These are phyloP conservation scores for Hemiprocne comata DNA, from an alignment of 2,113 vertebrate species.

Conservation along the genomic window DNA sequence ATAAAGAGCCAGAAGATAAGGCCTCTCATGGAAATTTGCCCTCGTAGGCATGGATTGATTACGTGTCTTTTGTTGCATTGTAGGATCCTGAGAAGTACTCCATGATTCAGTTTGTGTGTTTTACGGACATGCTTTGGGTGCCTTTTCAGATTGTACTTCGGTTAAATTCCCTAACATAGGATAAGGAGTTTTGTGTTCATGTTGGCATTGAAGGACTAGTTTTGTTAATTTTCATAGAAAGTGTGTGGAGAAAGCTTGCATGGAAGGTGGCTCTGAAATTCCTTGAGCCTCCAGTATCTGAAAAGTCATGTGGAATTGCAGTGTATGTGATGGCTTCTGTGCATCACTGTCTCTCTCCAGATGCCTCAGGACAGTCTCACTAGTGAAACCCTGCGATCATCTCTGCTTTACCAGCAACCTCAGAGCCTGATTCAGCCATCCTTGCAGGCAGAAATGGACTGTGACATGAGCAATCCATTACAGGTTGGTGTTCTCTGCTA, in stretches of 20 bases:
- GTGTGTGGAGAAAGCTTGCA: not conserved
- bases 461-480: constrained; percentile 84
- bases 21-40: not conserved
- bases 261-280: constrained; percentile 7
- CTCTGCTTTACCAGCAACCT: constrained; percentile 80
- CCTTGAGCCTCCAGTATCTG: not conserved
- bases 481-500: constrained; percentile 77
- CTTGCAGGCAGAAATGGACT: constrained; percentile 86
- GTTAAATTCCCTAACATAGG: not conserved
- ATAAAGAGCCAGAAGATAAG: not conserved
- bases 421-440: constrained; percentile 74
- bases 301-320: not conserved
- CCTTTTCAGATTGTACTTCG: constrained; percentile 13
- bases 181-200: constrained; percentile 9
- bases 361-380: constrained; percentile 78
- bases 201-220: not conserved
- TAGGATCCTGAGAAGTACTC: not conserved
- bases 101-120: not conserved
- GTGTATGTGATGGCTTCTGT: not conserved
- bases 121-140: not conserved
- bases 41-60: not conserved
- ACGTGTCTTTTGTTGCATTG: not conserved
- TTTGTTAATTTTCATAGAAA: constrained; percentile 28
- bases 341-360: constrained; percentile 58
- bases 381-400: constrained; percentile 77